Evolutionary conservation across 2,888 invertebrate genomes (phyloP), one percentile per base, ranked within the genome.

Genomic region (Amaurobius ferox): DNA sequence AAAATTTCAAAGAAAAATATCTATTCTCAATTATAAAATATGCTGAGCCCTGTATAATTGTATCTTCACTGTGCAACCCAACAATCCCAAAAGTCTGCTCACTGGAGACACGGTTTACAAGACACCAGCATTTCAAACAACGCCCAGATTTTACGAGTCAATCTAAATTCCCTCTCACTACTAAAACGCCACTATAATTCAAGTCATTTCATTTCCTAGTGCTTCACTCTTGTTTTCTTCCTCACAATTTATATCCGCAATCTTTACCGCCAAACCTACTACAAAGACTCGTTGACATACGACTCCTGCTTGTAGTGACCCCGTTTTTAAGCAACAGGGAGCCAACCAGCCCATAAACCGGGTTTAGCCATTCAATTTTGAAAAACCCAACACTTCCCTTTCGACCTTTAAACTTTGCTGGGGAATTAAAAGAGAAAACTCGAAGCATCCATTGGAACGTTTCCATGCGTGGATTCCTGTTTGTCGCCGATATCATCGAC

Each of bases 201-300:
- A n/a, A n/a, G n/a, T n/a, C n/a, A n/a, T n/a, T n/a, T n/a, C n/a
- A n/a, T n/a, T n/a, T n/a, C n/a, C n/a, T n/a, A n/a, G n/a, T n/a
- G n/a, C n/a, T n/a, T 55, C 55, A 55, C 55, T 55, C 23, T 55
- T 55, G 55, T 55, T 55, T 44, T 55, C 55, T 55, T 23, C 23
- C 5, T 7, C 6, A 35, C 16, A 44, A 2, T 44, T 44, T 44
- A 44, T 16, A 16, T 44, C 44, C 55, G 16, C 55, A 55, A 23
- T 55, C 23, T 55, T 55, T 13, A 23, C 19, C 6, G 19, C 16
- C 23, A 55, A 23, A 23, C 55, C 11, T 55, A 23, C 16, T 6
- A 55, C 19, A 55, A 55, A 23, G 23, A 55, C 9, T n/a, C 6
- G 35, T 35, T 35, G 44, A 44, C 55, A 55, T 55, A 3, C 16